Percentiles rank a stretch among this genome's conserved stretches.
Conservation (phyloP, 2,888 invertebrate species). For the Lomographa bimaculata region DNA sequence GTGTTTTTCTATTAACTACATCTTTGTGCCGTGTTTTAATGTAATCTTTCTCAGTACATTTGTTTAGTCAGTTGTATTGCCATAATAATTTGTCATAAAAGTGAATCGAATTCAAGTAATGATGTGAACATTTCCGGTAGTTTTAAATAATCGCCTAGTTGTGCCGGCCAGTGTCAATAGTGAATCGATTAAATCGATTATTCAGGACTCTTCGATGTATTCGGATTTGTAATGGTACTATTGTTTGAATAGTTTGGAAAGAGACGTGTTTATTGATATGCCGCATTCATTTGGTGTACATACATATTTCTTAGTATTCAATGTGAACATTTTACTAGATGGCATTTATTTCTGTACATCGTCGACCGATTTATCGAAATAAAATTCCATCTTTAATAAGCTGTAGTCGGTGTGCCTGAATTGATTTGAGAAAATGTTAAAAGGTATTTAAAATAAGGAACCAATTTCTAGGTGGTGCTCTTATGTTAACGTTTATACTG, state of each 20-base stretch:
- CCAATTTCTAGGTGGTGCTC: conserved; percentile 52
- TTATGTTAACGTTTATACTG: conserved; percentile 35
- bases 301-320: conserved; percentile 36
- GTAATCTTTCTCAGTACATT: conserved; percentile 26
- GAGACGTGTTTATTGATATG: conserved; percentile 25
- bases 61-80: conserved; percentile 30
- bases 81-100: conserved; percentile 27
- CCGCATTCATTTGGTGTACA: conserved; percentile 38
- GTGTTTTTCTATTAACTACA: conserved; percentile 25
- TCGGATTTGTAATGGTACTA: conserved; percentile 36
- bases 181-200: conserved; percentile 34
- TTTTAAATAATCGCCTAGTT: conserved; percentile 28
- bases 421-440: conserved; percentile 35
- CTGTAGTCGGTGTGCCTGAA: conserved; percentile 40
- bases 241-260: conserved; percentile 36
- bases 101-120: conserved; percentile 21
- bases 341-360: conserved; percentile 14
- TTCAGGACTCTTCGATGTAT: conserved; percentile 20
- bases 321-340: conserved; percentile 32
- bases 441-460: conserved; percentile 42
- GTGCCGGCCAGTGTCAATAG: conserved; percentile 36
- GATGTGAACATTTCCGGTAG: conserved; percentile 22
- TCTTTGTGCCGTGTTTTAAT: conserved; percentile 19
- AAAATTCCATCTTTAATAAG: conserved; percentile 22
- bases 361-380: not conserved